A percentile compares a stretch with the other conserved stretches of the same genome.
Evolutionary conservation across 2,888 invertebrate species (phyloP).

Genomic region (Thumatha senex): DNA sequence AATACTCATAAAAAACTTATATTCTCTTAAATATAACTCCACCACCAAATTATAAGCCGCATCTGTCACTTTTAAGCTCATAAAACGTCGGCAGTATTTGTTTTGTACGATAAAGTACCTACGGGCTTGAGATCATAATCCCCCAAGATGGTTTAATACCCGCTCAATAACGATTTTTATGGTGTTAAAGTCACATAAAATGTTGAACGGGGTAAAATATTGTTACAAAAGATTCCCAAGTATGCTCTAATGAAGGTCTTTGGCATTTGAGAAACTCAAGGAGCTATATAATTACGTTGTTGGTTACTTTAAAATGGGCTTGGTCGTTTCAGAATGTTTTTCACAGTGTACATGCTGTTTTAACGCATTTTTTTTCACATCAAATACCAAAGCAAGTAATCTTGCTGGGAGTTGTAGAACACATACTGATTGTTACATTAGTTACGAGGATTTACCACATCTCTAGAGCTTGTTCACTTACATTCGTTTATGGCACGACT

Average conservation of each 20-base stretch:
- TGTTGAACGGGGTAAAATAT: constrained; percentile 7
- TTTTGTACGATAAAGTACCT: constrained; percentile 21
- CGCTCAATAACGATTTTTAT: constrained; percentile 25
- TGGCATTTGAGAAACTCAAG: not conserved
- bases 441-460: too few species aligned
- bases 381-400: too few species aligned
- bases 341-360: too few species aligned
- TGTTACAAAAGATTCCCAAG: not conserved
- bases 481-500: too few species aligned
- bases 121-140: constrained; percentile 27
- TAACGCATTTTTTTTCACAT: too few species aligned
- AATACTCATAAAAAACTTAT: not conserved
- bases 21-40: not conserved
- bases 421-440: too few species aligned
- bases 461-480: too few species aligned
- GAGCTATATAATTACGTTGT: not conserved
- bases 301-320: not conserved
- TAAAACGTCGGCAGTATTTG: not conserved
- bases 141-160: constrained; percentile 31
- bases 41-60: not conserved
- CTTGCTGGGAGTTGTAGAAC: too few species aligned
- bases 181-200: constrained; percentile 21
- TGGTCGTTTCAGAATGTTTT: not conserved
- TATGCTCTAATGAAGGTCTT: constrained; percentile 11
- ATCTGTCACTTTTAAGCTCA: not conserved